A percentile compares a stretch with the other conserved stretches of the same genome.
Conservation (phyloP, 2,797 vertebrate species). For the Bovichtus diacanthus region DNA sequence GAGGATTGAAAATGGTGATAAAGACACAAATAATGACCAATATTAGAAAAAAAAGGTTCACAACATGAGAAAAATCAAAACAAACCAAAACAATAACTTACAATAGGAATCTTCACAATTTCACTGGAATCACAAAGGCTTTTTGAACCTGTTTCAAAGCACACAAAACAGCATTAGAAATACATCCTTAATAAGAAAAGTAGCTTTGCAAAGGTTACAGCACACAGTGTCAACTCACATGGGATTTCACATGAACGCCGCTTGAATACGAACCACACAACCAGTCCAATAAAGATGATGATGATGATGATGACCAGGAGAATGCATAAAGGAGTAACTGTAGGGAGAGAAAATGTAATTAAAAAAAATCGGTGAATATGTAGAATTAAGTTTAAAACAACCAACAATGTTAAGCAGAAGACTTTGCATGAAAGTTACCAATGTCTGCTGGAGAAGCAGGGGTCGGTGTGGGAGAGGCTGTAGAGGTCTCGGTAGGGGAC, state of each 20-base stretch:
- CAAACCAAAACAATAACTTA: slow-evolving; percentile 64
- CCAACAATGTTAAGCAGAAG: not conserved
- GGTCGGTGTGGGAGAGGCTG: not conserved
- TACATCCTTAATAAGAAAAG: not conserved
- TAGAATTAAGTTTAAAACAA: accelerated
- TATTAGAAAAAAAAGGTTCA: not conserved
- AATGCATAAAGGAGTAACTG: slow-evolving; percentile 54
- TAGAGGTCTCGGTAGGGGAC: slow-evolving; percentile 37
- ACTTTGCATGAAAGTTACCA: slow-evolving; percentile 36
- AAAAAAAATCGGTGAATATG: not conserved
- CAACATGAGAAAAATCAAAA: not conserved
- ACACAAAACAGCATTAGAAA: slow-evolving; percentile 25
- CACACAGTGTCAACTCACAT: slow-evolving; percentile 64
- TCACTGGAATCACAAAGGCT: slow-evolving; percentile 68
- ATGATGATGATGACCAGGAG: slow-evolving; percentile 18
- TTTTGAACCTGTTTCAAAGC: slow-evolving; percentile 66
- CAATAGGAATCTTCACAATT: slow-evolving; percentile 86
- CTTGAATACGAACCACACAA: slow-evolving; percentile 54
- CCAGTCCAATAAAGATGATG: accelerated
- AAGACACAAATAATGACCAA: not conserved
- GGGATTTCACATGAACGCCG: slow-evolving; percentile 53
- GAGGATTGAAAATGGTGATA: not conserved
- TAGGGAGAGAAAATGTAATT: not conserved
- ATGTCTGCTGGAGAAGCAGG: slow-evolving; percentile 17
- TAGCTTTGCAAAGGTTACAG: not conserved